phyloP scores from a whole-genome alignment of 2,888 invertebrate genomes.

The Isoperla grammatica region DNA sequence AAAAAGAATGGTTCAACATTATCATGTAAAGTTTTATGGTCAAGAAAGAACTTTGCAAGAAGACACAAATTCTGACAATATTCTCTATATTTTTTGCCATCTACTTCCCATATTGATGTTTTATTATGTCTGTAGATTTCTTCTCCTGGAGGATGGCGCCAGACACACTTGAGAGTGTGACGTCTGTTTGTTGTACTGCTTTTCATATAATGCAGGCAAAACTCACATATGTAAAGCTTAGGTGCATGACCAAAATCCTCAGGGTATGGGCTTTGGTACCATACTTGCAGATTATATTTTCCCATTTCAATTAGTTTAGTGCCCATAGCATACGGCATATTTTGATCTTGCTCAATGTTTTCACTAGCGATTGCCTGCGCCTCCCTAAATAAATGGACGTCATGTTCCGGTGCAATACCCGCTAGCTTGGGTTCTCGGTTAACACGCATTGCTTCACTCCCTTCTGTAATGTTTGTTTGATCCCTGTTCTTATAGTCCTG shows the following conservation, averaged over 20 bases:
- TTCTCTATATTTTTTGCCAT: constrained; percentile 84
- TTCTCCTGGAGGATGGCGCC: constrained; percentile 94
- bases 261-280: constrained; percentile 94
- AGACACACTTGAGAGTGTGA: constrained; percentile 88
- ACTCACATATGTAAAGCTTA: constrained; percentile 93
- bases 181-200: constrained; percentile 76
- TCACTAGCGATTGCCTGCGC: constrained; percentile 40
- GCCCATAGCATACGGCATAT: constrained; percentile 69
- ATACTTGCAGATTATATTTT: constrained; percentile 93
- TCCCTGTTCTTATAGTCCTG: too few species aligned
- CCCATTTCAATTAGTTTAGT: constrained; percentile 91
- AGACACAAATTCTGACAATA: constrained; percentile 97
- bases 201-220: constrained; percentile 90
- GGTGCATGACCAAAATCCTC: constrained; percentile 88
- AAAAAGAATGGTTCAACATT: constrained; percentile 98
- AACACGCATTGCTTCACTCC: too few species aligned
- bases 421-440: too few species aligned
- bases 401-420: not conserved
- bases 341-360: constrained; percentile 64
- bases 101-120: constrained; percentile 93
- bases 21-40: constrained; percentile 97
- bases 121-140: constrained; percentile 80
- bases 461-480: too few species aligned
- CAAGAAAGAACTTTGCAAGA: constrained; percentile 91
- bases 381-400: not conserved